Percentiles rank a stretch among this genome's conserved stretches.
These are phyloP conservation scores for Apantesis nais DNA, from an alignment of 2,888 invertebrate species.

Conservation along the genomic window DNA sequence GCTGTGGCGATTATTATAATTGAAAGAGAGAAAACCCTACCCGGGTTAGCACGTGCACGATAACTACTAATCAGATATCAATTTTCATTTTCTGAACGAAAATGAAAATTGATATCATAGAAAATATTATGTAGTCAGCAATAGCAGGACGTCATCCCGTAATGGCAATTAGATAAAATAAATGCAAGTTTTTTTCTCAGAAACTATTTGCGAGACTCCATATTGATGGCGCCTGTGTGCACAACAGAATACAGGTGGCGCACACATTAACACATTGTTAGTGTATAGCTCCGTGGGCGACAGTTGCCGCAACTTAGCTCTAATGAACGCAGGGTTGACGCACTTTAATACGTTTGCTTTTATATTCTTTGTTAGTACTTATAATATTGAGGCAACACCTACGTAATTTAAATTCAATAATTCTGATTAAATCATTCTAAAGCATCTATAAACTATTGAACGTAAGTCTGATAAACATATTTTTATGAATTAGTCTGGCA, in stretches of 20 bases:
- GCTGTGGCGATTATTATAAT: not conserved
- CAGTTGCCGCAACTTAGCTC: conserved; percentile 43
- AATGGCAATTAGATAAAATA: conserved; percentile 15
- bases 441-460: not conserved
- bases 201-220: conserved; percentile 29
- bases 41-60: not conserved
- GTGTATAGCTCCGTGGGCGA: conserved; percentile 47
- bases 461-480: not conserved
- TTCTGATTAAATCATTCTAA: not conserved
- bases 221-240: conserved; percentile 42
- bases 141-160: not conserved
- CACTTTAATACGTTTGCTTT: conserved; percentile 12
- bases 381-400: not conserved
- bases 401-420: not conserved
- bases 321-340: conserved; percentile 46
- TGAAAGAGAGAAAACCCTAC: too few species aligned
- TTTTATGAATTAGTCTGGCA: conserved; percentile 29
- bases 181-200: conserved; percentile 38
- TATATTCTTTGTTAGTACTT: not conserved
- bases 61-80: too few species aligned
- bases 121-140: not conserved
- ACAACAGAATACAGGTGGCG: conserved; percentile 46
- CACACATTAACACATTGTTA: conserved; percentile 46
- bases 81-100: not conserved
- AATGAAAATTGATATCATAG: not conserved